Evolutionary conservation across 2,113 vertebrate species (phyloP), one percentile per base, ranked within the genome.

Genomic region (Apistogramma diplotaenia): DNA sequence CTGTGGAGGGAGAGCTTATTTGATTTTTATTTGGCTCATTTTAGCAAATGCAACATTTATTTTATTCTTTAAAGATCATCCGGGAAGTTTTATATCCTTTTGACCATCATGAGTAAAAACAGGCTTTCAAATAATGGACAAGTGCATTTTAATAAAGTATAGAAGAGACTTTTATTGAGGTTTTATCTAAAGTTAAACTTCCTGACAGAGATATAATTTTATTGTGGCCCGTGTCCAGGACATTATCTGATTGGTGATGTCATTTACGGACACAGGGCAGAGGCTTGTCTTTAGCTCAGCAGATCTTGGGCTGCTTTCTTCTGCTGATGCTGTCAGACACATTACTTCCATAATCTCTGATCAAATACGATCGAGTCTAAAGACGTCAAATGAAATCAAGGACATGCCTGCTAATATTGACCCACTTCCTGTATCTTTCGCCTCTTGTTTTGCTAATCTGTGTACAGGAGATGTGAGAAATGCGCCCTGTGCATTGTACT

Each of bases 81-180:
- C 6, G 43, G 16, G 19, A 78, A 29, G 76, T 37, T 82, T 82
- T 23, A 13, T 16, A 76, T 79, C 53, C 51, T 15, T 76, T 81
- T 78, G 19, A 27, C 10, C 79, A 21, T 76, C 29, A 19, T 84
- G 82, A 91, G 79, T 60, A 55, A 80, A 91, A 90, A 72, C 90
- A 85, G 84, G 15, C 81, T 57, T 78, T 89, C 19, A 67, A 85
- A 85, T 19, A 73, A n/a, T 0, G 76, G 70, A 86, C 78, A 81
- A 84, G 67, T 79, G 55, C 27, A 78, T 53, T 92, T 92, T 87
- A 80, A 93, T 88, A 88, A 77, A 84, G 74, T 54, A 79, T 79
- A 43, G 78, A 82, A 65, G 12, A 77, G 40, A 82, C 76, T 80
- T 88, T 90, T 86, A 87, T 84, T 78, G 57, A 83, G 55, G 73